These are phyloP conservation scores for Lepidocolaptes lacrymiger DNA, from an alignment of 2,797 vertebrate species.

Conservation along the genomic window DNA sequence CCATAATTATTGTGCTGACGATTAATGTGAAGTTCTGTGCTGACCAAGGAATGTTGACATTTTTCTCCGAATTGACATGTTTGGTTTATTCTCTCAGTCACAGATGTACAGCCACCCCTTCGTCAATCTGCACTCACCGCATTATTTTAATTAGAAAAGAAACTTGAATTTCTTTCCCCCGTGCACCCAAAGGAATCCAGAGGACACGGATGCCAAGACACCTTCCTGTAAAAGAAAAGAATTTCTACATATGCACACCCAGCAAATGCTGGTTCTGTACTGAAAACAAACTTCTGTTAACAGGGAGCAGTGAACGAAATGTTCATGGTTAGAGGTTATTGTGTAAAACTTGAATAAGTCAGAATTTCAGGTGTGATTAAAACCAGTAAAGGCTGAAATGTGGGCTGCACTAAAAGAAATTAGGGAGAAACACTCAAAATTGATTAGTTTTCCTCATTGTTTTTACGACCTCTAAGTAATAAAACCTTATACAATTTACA, in stretches of 20 bases:
- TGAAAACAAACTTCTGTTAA: not conserved
- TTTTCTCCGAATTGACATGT: slow-evolving; percentile 46
- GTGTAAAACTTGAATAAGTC: slow-evolving; percentile 27
- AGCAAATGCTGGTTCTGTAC: not conserved
- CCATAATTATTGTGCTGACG: slow-evolving; percentile 62
- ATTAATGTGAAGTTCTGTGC: slow-evolving; percentile 52
- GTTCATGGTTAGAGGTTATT: slow-evolving; percentile 30
- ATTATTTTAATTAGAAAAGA: slow-evolving; percentile 61
- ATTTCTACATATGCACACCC: not conserved
- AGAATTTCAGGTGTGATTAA: slow-evolving; percentile 39
- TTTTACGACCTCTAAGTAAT: not conserved
- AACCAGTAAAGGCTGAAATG: not conserved
- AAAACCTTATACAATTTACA: not conserved
- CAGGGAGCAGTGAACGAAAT: not conserved
- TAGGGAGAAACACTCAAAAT: not conserved
- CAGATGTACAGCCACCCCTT: slow-evolving; percentile 45
- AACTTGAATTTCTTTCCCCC: slow-evolving; percentile 37
- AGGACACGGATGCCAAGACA: slow-evolving; percentile 35
- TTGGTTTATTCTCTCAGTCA: slow-evolving; percentile 61
- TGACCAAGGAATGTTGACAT: slow-evolving; percentile 44
- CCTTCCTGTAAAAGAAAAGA: not conserved
- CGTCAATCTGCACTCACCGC: slow-evolving; percentile 11
- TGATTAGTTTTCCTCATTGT: slow-evolving; percentile 6
- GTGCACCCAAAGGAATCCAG: slow-evolving; percentile 7
- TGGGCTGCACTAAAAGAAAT: not conserved